Evolutionary conservation across 2,888 invertebrate species (phyloP), one percentile per base, ranked within the genome.

Genomic region (Hypsopygia costalis): DNA sequence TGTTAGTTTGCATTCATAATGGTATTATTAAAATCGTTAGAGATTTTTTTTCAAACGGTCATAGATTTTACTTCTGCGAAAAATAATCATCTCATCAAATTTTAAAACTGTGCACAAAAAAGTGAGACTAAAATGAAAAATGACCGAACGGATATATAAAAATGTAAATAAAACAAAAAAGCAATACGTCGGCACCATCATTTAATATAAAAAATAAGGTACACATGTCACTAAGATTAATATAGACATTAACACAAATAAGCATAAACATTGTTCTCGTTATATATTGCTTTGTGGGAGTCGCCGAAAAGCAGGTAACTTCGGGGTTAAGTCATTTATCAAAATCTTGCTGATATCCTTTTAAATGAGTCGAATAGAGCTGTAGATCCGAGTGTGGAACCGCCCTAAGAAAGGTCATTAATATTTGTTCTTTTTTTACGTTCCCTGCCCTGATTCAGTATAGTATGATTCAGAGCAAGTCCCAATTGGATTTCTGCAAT

Each of bases 231-330:
- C 52, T 50, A 71, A 73, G 74, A 85, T 82, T 79, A 77, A 86
- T 83, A 72, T 58, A 85, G 81, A 81, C 73, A 80, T 85, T 82
- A 78, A 77, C 69, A 67, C 69, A 79, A 79, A 80, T 81, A 74
- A 71, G 70, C 66, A 66, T 78, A 65, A 55, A 70, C 72, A 69
- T 69, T 62, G 62, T 70, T 68, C 54, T 70, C 60, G 2, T 16
- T 16, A 66, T 61, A 65, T 58, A 59, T 64, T 60, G 55, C 54
- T 80, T 80, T 78, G 74, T 75, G 62, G 73, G 72, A 69, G 77
- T 76, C 49, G 65, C 71, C 75, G 75, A 74, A 67, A 68, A 67
- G 75, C 86, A 86, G 86, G 86, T 86, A 87, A 25, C 66, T 39
- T 22, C 37, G 59, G 67, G 60, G 62, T 62, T 62, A 46, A 55